Conservation (phyloP, 2,888 invertebrate genomes). For the Poecilus cupreus region DNA sequence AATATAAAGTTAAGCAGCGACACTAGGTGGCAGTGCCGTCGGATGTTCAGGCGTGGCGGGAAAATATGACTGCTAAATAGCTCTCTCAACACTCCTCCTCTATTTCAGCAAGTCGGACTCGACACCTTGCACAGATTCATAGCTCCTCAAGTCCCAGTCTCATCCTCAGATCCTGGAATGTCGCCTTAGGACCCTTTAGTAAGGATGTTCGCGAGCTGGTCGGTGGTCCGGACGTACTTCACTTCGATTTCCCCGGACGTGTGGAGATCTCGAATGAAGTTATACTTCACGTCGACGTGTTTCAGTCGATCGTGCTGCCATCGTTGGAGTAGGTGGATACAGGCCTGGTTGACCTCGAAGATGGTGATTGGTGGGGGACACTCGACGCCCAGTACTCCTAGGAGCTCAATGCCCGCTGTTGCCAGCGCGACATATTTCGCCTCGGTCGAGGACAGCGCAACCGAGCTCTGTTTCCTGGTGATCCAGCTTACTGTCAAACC, state of each 20-base stretch:
- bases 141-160: no score
- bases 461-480: constrained; percentile 64
- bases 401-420: constrained; percentile 62
- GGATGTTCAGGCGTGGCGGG: no score
- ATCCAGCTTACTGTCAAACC: constrained; percentile 64
- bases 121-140: no score
- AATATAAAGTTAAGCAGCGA: no score
- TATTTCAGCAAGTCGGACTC: no score
- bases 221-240: constrained; percentile 29
- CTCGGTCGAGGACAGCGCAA: constrained; percentile 65
- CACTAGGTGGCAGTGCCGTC: no score
- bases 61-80: no score
- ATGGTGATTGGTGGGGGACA: neutral
- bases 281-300: no score
- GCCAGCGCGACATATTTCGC: constrained; percentile 65
- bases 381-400: constrained; percentile 59
- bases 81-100: no score
- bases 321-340: no score
- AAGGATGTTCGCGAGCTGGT: constrained; percentile 51
- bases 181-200: constrained; percentile 10
- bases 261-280: constrained; percentile 29
- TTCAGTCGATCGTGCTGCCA: no score
- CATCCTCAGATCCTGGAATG: neutral
- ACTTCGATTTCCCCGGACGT: neutral
- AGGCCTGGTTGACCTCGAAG: constrained; percentile 31